Conservation (phyloP, 2,888 invertebrate genomes). For the Caenorhabditis zanzibari region DNA sequence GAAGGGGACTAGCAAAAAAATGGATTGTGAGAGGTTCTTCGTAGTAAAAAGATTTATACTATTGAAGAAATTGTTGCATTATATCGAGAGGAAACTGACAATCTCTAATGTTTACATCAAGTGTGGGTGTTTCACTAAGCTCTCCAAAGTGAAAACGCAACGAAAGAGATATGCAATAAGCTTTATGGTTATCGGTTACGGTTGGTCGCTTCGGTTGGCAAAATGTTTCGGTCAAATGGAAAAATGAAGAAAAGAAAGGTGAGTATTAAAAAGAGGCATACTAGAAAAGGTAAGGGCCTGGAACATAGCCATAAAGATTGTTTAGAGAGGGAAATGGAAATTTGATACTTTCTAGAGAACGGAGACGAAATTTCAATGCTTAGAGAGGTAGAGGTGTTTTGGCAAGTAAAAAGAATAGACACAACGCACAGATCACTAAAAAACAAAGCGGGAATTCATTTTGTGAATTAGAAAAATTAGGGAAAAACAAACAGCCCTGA, state of each 20-base stretch:
- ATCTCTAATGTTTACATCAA: no score
- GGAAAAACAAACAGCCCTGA: background rate
- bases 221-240: slow-evolving; percentile 54
- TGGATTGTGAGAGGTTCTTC: background rate
- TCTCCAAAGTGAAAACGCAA: background rate
- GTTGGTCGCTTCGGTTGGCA: slow-evolving; percentile 62
- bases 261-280: slow-evolving; percentile 13
- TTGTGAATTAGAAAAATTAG: no score
- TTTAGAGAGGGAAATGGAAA: slow-evolving; percentile 21
- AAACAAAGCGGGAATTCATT: background rate
- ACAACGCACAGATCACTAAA: slow-evolving; percentile 1
- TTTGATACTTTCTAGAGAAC: slow-evolving; percentile 49
- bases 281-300: slow-evolving; percentile 64
- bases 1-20: slow-evolving; percentile 2
- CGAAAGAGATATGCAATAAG: slow-evolving; percentile 27
- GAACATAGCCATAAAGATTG: slow-evolving; percentile 39
- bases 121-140: no score
- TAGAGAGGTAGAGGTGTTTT: slow-evolving; percentile 25
- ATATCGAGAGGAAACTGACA: no score
- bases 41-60: no score
- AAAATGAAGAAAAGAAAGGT: background rate
- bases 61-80: no score
- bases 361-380: slow-evolving; percentile 32
- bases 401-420: slow-evolving; percentile 13
- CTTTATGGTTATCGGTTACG: slow-evolving; percentile 63